Evolutionary conservation across 1,140 invertebrate genomes (phyloP).

Genomic region (Neoseiulus cucumeris): DNA sequence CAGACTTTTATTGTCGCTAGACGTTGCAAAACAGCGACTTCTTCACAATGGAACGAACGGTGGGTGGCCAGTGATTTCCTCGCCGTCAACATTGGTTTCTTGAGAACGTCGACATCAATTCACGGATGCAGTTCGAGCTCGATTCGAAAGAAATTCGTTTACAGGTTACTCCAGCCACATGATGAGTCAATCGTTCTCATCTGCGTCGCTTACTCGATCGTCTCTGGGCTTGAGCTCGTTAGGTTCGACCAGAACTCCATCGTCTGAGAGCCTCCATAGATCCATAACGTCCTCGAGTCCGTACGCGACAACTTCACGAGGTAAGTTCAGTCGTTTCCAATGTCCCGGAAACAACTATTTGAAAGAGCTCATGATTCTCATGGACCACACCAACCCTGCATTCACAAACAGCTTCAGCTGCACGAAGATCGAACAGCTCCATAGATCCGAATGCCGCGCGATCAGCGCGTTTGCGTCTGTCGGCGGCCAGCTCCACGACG

Average conservation of each 20-base stretch:
- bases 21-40: conserved; percentile 59
- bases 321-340: not conserved
- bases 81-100: too few relatives aligned
- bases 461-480: not conserved
- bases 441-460: not conserved
- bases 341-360: not conserved
- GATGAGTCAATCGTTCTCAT: conserved; percentile 9
- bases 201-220: not conserved
- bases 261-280: conserved; percentile 5
- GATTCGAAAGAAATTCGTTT: too few relatives aligned
- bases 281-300: not conserved
- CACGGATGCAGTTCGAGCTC: too few relatives aligned
- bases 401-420: not conserved
- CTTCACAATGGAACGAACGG: conserved; percentile 36
- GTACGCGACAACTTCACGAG: not conserved
- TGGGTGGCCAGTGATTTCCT: not conserved
- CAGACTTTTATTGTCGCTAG: conserved; percentile 53
- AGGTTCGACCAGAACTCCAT: not conserved
- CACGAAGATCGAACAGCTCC: not conserved
- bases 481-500: too few relatives aligned
- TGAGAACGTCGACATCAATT: too few relatives aligned
- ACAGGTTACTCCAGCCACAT: not conserved
- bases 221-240: not conserved
- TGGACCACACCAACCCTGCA: not conserved
- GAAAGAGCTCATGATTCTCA: not conserved